phyloP scores from a whole-genome alignment of 2,888 invertebrate species.

The Euspilapteryx auroguttella region DNA sequence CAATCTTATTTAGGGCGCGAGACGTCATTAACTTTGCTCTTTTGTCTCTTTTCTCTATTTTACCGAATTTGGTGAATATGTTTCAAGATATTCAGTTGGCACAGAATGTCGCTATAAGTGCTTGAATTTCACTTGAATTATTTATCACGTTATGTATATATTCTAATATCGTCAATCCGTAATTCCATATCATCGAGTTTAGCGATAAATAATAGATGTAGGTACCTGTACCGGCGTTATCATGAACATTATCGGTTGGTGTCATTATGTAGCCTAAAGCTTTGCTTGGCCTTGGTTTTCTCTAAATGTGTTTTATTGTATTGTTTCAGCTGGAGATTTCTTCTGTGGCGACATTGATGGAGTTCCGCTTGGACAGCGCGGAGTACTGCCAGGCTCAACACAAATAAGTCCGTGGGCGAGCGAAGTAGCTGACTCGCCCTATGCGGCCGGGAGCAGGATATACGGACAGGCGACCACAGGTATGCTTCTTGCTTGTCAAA shows the following conservation, averaged over 20 bases:
- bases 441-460: slow-evolving; percentile 46
- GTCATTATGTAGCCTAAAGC: too few relatives aligned
- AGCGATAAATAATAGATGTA: too few relatives aligned
- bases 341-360: slow-evolving; percentile 93
- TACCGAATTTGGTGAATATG: slow-evolving; percentile 20
- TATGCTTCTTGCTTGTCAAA: too few relatives aligned
- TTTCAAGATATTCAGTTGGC: slow-evolving; percentile 23
- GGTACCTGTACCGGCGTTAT: too few relatives aligned
- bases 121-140: slow-evolving; percentile 17
- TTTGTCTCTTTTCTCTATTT: slow-evolving; percentile 16
- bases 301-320: too few relatives aligned
- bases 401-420: slow-evolving; percentile 70
- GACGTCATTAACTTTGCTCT: slow-evolving; percentile 17
- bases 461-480: too few relatives aligned
- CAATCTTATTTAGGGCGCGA: slow-evolving; percentile 17
- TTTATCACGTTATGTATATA: too few relatives aligned
- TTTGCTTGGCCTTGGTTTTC: too few relatives aligned
- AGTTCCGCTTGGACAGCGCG: slow-evolving; percentile 98
- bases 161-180: too few relatives aligned
- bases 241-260: too few relatives aligned
- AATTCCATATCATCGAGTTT: too few relatives aligned
- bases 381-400: slow-evolving; percentile 99
- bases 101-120: slow-evolving; percentile 27
- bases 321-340: slow-evolving; percentile 79
- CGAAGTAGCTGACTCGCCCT: slow-evolving; percentile 10